These are phyloP conservation scores for Lamellibrachia satsuma DNA, from an alignment of 2,888 invertebrate species.

Conservation along the genomic window DNA sequence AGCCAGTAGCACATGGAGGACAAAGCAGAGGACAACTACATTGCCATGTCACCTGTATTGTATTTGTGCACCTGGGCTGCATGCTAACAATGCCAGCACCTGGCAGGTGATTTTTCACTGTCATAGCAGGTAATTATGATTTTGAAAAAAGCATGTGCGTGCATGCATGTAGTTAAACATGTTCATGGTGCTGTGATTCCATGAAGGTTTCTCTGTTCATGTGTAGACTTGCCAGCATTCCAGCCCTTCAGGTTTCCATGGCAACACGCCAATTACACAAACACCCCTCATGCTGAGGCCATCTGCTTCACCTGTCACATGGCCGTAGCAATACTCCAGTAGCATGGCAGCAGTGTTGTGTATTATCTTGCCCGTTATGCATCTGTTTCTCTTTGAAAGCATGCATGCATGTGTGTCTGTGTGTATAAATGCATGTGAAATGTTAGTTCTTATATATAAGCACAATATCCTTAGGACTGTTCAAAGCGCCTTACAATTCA, in stretches of 20 bases:
- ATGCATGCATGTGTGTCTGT: neutral
- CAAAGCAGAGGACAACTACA: neutral
- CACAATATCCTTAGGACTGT: no score
- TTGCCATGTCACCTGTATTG: neutral
- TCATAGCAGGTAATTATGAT: neutral
- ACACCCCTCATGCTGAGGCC: neutral
- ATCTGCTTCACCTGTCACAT: neutral
- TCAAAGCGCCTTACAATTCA: no score
- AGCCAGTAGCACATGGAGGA: neutral
- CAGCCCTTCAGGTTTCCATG: neutral
- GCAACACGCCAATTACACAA: neutral
- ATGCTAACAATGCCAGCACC: neutral
- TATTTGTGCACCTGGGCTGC: neutral
- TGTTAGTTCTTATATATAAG: no score
- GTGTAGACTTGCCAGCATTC: neutral
- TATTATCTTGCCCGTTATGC: neutral
- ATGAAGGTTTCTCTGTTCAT: neutral
- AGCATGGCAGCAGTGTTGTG: neutral
- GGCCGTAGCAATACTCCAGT: neutral
- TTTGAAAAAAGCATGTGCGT: neutral
- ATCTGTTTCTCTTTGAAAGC: neutral
- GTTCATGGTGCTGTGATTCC: neutral
- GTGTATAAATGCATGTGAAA: neutral
- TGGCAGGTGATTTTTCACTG: neutral
- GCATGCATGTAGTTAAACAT: neutral